These are phyloP conservation scores for Encarsia formosa DNA, from an alignment of 2,888 invertebrate species.

Conservation along the genomic window DNA sequence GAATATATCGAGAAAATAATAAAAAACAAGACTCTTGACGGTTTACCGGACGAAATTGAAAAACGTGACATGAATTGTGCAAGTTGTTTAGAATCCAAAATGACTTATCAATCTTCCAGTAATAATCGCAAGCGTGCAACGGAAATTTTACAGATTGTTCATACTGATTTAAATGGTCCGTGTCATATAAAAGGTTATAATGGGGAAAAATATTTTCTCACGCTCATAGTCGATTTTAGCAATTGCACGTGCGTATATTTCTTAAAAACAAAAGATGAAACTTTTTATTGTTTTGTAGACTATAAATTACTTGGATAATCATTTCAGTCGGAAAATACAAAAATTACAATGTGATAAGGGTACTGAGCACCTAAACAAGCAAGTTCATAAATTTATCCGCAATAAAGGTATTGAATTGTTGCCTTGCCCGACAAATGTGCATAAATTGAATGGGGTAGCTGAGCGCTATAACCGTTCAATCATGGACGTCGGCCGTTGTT, in stretches of 20 bases:
- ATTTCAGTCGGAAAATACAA: constrained; percentile 14
- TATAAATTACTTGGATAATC: constrained; percentile 22
- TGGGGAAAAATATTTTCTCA: constrained; percentile 28
- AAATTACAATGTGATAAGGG: constrained; percentile 29
- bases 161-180: constrained; percentile 18
- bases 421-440: constrained; percentile 7
- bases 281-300: constrained; percentile 25
- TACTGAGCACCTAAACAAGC: constrained; percentile 18
- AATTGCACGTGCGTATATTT: constrained; percentile 22
- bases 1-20: no score
- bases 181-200: constrained; percentile 19
- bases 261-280: constrained; percentile 29
- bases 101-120: constrained; percentile 20
- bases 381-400: constrained; percentile 19
- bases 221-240: constrained; percentile 29
- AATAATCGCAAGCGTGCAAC: constrained; percentile 25
- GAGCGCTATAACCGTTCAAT: constrained; percentile 9
- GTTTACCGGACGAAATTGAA: no score
- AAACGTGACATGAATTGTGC: no score
- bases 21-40: no score
- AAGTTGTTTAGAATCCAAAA: not conserved
- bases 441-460: constrained; percentile 20
- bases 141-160: constrained; percentile 15
- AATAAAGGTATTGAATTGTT: constrained; percentile 20
- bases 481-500: constrained; percentile 15